Evolutionary conservation across 1,140 invertebrate species (phyloP), one percentile per base, ranked within the genome.

Genomic region (Orchesella cincta): DNA sequence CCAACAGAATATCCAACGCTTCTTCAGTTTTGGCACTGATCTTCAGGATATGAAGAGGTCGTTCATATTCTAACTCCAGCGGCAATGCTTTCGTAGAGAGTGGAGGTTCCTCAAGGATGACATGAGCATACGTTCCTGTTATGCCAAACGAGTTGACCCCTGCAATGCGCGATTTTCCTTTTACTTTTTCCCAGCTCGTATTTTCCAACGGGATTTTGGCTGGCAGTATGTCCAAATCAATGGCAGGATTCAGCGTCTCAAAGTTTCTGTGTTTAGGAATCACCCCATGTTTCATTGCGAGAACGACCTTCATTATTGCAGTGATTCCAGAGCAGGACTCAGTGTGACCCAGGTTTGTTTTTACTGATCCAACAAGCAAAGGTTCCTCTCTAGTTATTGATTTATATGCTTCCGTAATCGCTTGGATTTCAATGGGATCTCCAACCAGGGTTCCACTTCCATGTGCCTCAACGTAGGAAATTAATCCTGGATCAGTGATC

Each of bases 141-240:
- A 80, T 74, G 28, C 79, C 76, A 76, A 80, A 80, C 0, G 76
- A 80, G 28, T 57, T 80, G 1, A 80, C 72, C 12, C 12, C 67
- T 12, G 67, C 67, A 28, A 71, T 33, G 2, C 67, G 67, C 23
- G 67, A 23, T 5, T 71, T 8, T 16, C 67, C 67, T 8, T 8
- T 23, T 14, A 57, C n/a, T 23, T 57, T 57, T n/a, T 12, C 12
- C 54, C 54, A 57, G 5, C 12, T 5, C 3, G 26, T 26, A 8
- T 12, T 12, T 26, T 57, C 67, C 12, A 71, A 26, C 8, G 67
- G 67, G 5, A 71, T 31, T 29, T 71, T 57, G 23, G 54, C 54
- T 16, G 54, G 67, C 8, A 71, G 16, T 34, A 16, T 29, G 34
- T 31, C 34, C 29, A 71, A 36, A 5, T 71, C 31, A 18, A 71